Percentiles rank a stretch among this genome's conserved stretches.
Conservation (phyloP, 2,888 invertebrate species). For the Perithous albicinctus region DNA sequence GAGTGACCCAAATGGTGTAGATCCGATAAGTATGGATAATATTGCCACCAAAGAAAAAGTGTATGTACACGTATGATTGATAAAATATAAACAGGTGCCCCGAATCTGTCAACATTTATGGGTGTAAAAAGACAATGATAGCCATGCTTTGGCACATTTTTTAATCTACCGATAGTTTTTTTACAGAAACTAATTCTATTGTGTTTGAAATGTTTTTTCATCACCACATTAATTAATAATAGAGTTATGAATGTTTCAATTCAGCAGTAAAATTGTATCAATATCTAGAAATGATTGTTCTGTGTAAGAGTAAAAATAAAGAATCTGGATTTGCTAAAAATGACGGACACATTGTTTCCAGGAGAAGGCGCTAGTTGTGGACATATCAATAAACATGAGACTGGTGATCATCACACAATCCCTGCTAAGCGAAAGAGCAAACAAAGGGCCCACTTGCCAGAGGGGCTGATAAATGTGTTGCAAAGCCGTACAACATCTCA, state of each 20-base stretch:
- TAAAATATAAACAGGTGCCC: slow-evolving; percentile 14
- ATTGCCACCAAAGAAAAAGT: background rate
- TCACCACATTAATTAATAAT: no score
- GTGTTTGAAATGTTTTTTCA: no score
- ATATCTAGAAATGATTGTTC: background rate
- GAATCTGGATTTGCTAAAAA: background rate
- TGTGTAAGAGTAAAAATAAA: no score
- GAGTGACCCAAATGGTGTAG: slow-evolving; percentile 21
- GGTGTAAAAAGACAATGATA: background rate
- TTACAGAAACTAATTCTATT: no score
- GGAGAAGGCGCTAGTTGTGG: slow-evolving; percentile 14
- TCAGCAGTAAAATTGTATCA: background rate
- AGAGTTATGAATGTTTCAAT: no score
- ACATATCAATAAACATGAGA: slow-evolving; percentile 42
- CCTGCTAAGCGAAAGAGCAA: slow-evolving; percentile 71
- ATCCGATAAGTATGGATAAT: slow-evolving; percentile 41
- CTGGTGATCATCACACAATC: slow-evolving; percentile 55
- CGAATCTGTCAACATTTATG: background rate
- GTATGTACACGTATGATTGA: background rate
- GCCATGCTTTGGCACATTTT: no score
- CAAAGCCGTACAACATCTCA: slow-evolving; percentile 52
- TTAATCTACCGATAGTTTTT: no score
- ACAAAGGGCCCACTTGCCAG: slow-evolving; percentile 69
- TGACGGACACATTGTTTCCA: background rate
- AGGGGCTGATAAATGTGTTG: slow-evolving; percentile 72